Evolutionary conservation across 1,140 invertebrate species (phyloP), one percentile per base, ranked within the genome.

Genomic region (Monomorium pharaonis): DNA sequence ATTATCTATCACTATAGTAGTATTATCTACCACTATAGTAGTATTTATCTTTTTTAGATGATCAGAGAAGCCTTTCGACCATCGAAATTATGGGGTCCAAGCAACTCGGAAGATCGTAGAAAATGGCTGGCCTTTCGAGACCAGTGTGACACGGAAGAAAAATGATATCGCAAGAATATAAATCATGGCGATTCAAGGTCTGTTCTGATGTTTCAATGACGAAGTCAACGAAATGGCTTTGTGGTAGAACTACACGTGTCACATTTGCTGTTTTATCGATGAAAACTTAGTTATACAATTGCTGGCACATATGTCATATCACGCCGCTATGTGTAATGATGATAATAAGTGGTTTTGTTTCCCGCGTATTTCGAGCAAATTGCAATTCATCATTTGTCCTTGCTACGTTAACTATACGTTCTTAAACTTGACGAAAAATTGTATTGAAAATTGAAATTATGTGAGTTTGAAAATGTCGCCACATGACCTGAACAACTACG

Each of bases 51-150:
- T 47, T 90, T 75, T n/a, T 76, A 93, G 91, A 86, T 88, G 84
- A 77, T 92, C 24, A 91, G 81, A 72, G 44, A n/a, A 47, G 86
- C 89, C 7, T 92, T 93, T 49, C 51, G 44, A 9, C 92, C 92
- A 21, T 72, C 74, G 0, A 88, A 91, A 67, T 85, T 85, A 9
- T 93, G 92, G 92, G 91, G 91, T 63, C 92, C 93, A 18, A 87
- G 69, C 33, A 83, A 92, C 5, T 27, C 7, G 0, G 85, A 92
- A 60, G 89, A 88, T 69, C 77, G 86, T 74, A 86, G 65, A 60
- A 90, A 92, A 69, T 93, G 91, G 91, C 84, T 90, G 63, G 86
- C 88, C 85, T 93, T 92, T 18, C 49, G 37, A 58, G 12, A 72
- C 51, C 14, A 56, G 12, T 24, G 51, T 0, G 14, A 83, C 5